A percentile compares a stretch with the other conserved stretches of the same genome.
Conservation (phyloP, 2,888 invertebrate genomes). For the Seira sanloemensis region DNA sequence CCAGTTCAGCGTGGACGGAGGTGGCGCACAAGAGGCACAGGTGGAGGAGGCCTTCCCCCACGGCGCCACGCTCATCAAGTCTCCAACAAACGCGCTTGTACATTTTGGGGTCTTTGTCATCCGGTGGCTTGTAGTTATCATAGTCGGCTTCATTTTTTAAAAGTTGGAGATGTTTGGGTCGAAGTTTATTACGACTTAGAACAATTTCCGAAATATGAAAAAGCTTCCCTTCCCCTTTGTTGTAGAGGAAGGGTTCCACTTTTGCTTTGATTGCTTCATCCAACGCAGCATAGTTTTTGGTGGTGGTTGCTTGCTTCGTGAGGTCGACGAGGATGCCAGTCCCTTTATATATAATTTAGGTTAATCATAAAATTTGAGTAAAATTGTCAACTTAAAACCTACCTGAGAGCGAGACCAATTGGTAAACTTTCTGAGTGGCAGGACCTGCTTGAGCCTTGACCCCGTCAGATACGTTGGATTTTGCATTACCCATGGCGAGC, state of each 20-base stretch:
- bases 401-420: slow-evolving; percentile 90
- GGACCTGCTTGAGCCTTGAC: slow-evolving; percentile 95
- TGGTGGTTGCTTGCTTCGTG: slow-evolving; percentile 93
- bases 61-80: slow-evolving; percentile 93
- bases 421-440: slow-evolving; percentile 88
- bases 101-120: slow-evolving; percentile 76
- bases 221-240: slow-evolving; percentile 93
- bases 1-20: slow-evolving; percentile 93
- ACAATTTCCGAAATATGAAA: slow-evolving; percentile 94
- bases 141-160: slow-evolving; percentile 72
- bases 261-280: slow-evolving; percentile 95
- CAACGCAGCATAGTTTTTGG: slow-evolving; percentile 92
- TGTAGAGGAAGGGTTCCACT: slow-evolving; percentile 94
- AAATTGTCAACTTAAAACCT: slow-evolving; percentile 67
- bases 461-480: slow-evolving; percentile 88
- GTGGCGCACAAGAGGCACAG: slow-evolving; percentile 94
- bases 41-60: slow-evolving; percentile 92
- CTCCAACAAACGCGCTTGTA: slow-evolving; percentile 95
- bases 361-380: background rate
- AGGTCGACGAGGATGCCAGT: slow-evolving; percentile 94
- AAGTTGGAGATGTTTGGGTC: slow-evolving; percentile 85
- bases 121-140: slow-evolving; percentile 71
- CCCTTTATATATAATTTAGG: slow-evolving; percentile 78
- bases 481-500: slow-evolving; percentile 77
- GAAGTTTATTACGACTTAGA: slow-evolving; percentile 89